Evolutionary conservation across 2,113 vertebrate species (phyloP).

Genomic region (Apodemus speciosus): DNA sequence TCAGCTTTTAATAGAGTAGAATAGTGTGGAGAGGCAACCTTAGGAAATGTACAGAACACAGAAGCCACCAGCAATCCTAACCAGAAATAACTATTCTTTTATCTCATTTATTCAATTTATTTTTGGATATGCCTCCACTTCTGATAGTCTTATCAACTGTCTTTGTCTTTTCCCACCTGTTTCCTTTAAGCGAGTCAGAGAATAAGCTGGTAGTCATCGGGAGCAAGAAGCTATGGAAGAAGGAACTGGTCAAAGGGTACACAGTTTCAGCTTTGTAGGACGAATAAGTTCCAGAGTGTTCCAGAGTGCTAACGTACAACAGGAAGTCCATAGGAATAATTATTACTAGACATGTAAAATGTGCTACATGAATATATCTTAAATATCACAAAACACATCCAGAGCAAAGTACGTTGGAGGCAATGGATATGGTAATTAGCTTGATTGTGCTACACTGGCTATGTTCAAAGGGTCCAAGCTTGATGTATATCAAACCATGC

Average conservation of each 20-base stretch:
- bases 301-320: background rate
- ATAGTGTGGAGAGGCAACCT: background rate
- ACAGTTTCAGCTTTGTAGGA: background rate
- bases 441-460: background rate
- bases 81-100: background rate
- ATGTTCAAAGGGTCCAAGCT: too few relatives aligned
- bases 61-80: background rate
- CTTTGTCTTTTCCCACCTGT: conserved; percentile 8
- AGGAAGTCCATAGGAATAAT: background rate
- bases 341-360: background rate
- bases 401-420: background rate
- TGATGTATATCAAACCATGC: too few relatives aligned
- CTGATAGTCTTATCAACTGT: background rate
- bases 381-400: background rate
- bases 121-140: background rate
- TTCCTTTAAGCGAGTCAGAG: background rate
- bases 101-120: background rate
- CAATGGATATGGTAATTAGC: background rate
- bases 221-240: background rate
- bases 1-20: conserved; percentile 19
- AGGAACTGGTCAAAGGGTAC: background rate
- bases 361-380: background rate
- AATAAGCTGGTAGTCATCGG: background rate
- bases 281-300: background rate
- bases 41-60: conserved; percentile 27